Percentiles rank a stretch among this genome's conserved stretches.
Evolutionary conservation across 2,113 vertebrate species (phyloP).

Genomic region (Onychostoma macrolepis): DNA sequence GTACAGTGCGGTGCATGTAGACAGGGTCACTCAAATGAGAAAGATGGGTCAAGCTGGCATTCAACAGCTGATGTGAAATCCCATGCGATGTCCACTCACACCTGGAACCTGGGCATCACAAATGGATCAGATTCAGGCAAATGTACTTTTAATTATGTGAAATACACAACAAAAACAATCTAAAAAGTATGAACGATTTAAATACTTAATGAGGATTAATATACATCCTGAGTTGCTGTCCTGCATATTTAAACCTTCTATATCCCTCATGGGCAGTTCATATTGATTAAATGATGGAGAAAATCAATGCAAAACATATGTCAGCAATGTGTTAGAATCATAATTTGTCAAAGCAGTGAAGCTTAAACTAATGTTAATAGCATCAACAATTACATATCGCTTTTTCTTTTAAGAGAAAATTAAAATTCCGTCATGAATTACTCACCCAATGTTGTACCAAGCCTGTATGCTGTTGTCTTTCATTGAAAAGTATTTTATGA

Average conservation of each 20-base stretch:
- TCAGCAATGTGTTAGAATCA: slow-evolving; percentile 47
- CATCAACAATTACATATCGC: background rate
- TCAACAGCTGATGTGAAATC: slow-evolving; percentile 3
- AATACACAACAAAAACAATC: background rate
- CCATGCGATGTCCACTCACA: background rate
- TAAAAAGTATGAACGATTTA: background rate
- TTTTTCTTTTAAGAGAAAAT: slow-evolving; percentile 4
- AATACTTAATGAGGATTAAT: background rate
- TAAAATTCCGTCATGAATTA: background rate
- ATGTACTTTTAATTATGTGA: background rate
- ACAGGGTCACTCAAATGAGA: slow-evolving; percentile 36
- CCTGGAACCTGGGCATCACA: background rate
- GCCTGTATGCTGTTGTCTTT: background rate
- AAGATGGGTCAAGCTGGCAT: background rate
- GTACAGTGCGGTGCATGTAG: background rate
- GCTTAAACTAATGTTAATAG: slow-evolving; percentile 40
- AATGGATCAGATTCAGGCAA: background rate
- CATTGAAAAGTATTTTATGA: background rate
- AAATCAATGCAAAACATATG: slow-evolving; percentile 54
- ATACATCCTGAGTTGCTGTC: background rate
- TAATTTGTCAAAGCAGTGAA: slow-evolving; percentile 35
- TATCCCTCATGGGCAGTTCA: slow-evolving; percentile 12
- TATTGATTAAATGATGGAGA: slow-evolving; percentile 38
- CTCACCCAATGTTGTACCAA: background rate
- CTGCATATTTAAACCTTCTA: background rate